Evolutionary conservation across 2,888 invertebrate genomes (phyloP).

Genomic region (Taenaris catops): DNA sequence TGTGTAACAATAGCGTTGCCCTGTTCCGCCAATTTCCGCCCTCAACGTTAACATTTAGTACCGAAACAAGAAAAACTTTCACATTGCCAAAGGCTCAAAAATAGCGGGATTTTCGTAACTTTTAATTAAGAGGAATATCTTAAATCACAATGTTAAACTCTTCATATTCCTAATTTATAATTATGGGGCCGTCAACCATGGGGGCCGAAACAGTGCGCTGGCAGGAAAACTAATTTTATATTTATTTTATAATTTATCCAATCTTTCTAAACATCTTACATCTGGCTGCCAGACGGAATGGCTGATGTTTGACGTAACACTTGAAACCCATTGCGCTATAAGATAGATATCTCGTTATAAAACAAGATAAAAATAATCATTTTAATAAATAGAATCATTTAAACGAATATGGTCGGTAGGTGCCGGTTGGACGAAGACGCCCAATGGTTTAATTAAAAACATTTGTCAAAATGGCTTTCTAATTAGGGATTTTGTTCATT

Average conservation of each 20-base stretch:
- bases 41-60: constrained; percentile 55
- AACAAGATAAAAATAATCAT: constrained; percentile 21
- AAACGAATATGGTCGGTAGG: constrained; percentile 32
- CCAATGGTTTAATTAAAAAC: constrained; percentile 68
- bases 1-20: constrained; percentile 70
- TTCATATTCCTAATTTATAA: neutral
- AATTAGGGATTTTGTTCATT: constrained; percentile 47
- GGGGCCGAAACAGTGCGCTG: neutral
- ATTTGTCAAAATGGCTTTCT: constrained; percentile 59
- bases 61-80: constrained; percentile 55
- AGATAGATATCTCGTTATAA: constrained; percentile 19
- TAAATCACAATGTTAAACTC: neutral
- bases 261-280: constrained; percentile 18
- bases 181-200: constrained; percentile 10
- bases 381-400: constrained; percentile 26
- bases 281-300: constrained; percentile 20
- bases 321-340: constrained; percentile 11
- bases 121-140: too few relatives aligned
- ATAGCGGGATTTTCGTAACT: too few relatives aligned
- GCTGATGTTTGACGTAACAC: constrained; percentile 18
- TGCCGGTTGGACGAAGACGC: constrained; percentile 41
- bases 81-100: constrained; percentile 43
- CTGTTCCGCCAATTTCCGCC: constrained; percentile 74
- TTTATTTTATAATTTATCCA: constrained; percentile 18
- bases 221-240: constrained; percentile 9